Base-by-base conservation (phyloP, 2,113 vertebrate genomes). In the Ardeotis arabs region DNA sequence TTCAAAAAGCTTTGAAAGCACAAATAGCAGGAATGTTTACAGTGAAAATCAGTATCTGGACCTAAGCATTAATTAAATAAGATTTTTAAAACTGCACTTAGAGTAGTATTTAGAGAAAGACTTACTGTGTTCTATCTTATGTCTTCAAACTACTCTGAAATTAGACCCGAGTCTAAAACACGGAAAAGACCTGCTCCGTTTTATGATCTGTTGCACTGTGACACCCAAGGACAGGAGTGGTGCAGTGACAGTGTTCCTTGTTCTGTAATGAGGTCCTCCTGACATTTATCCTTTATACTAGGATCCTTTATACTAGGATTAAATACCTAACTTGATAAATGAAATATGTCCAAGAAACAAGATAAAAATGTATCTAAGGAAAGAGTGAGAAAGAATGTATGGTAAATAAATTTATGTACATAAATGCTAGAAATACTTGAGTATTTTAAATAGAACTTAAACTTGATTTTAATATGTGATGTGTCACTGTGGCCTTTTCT, bases 391-490 rank as follows among this genome's bases (percentile, higher is more conserved):
- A 82, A 33, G 66, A 74, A 58, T 77, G 45, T 83, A 76, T 64
- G 39, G 45, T 73, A 92, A 92, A 94, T 41, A 72, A 94, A 84
- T 27, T 66, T 89, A 22, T 82, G 83, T 95, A 92, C 31, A 55
- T 87, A 91, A 78, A 63, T 78, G 63, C 37, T 95, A 89, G 85
- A 91, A 93, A 68, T 90, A 95, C 86, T 97, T 95, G 89, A 91
- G 87, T 92, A 90, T 91, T 95, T 95, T 85, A 82, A 77, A 44
- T 87, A 59, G 59, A 80, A 84, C 62, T 91, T 92, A 94, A 86
- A 96, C 81, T 96, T 96, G 94, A 91, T 79, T 96, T 96, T 95
- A 93, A 7, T 94, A 90, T 16, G 63, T 79, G 75, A 62, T 87
- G 44, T 74, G 69, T 92, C 77, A 84, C 92, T 73, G 81, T 84